These are phyloP conservation scores for Scaptodrosophila lebanonensis DNA, from an alignment of 1,140 invertebrate genomes.

Conservation along the genomic window DNA sequence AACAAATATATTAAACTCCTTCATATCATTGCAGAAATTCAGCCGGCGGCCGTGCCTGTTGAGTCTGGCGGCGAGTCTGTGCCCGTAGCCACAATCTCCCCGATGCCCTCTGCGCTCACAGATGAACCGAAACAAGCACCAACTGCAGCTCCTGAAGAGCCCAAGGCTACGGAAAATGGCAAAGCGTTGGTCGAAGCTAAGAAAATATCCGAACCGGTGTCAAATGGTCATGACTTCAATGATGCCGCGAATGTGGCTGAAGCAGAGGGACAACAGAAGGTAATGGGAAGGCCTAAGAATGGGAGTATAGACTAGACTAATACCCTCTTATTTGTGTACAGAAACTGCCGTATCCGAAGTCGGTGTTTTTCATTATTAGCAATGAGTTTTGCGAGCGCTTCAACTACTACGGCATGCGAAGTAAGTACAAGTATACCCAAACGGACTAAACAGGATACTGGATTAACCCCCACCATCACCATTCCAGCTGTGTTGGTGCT, in stretches of 20 bases:
- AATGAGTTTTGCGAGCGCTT: conserved; percentile 99
- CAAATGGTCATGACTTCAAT: conserved; percentile 32
- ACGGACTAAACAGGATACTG: conserved; percentile 21
- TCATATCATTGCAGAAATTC: conserved; percentile 39
- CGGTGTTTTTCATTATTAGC: conserved; percentile 95
- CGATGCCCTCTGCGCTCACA: not conserved
- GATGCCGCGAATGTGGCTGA: conserved; percentile 43
- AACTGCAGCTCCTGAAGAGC: not conserved
- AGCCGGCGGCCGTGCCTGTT: conserved; percentile 10
- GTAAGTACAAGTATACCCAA: conserved; percentile 81
- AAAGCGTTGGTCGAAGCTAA: conserved; percentile 19
- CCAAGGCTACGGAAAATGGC: conserved; percentile 20
- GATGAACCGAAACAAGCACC: not conserved
- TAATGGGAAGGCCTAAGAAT: conserved; percentile 17
- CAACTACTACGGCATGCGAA: conserved; percentile 96
- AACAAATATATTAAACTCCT: too few species aligned
- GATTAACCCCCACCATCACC: conserved; percentile 78
- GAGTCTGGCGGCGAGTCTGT: conserved; percentile 9
- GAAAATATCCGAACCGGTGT: conserved; percentile 15
- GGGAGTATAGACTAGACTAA: too few species aligned
- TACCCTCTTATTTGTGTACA: conserved; percentile 77
- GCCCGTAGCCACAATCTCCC: not conserved
- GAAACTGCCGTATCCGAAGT: conserved; percentile 89
- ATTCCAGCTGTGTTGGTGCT: conserved; percentile 86
- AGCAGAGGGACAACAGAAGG: conserved; percentile 67